phyloP scores from a whole-genome alignment of 2,797 vertebrate species.

The Mormyrus hasselquistii region DNA sequence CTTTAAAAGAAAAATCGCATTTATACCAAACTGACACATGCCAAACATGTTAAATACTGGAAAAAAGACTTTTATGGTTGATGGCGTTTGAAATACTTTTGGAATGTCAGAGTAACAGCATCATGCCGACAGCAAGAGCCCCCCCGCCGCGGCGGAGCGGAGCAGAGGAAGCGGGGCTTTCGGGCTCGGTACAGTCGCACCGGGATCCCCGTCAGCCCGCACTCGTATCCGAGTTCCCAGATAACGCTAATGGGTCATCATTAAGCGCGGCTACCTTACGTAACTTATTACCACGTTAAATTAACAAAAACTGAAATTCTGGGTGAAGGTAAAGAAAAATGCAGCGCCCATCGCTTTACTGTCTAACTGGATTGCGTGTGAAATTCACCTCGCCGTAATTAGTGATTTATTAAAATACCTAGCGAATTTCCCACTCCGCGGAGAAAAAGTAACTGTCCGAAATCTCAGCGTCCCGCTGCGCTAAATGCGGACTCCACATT shows the following conservation, averaged over 20 bases:
- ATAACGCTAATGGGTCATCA: background rate
- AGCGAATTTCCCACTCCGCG: background rate
- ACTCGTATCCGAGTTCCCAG: background rate
- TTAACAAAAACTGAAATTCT: background rate
- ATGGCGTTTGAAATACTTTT: background rate
- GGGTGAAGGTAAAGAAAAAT: background rate
- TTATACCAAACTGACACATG: background rate
- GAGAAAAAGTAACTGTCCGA: background rate
- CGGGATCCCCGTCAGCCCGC: background rate
- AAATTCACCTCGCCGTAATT: background rate
- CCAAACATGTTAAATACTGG: background rate
- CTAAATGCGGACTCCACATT: background rate
- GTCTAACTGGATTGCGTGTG: background rate
- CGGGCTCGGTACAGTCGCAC: background rate
- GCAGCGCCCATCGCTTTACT: background rate
- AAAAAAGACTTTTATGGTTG: background rate
- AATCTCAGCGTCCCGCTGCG: background rate
- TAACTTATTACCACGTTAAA: background rate
- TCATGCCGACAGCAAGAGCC: background rate
- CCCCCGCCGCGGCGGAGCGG: background rate
- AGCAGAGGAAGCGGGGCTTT: background rate
- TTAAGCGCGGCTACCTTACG: background rate
- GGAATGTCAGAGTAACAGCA: background rate
- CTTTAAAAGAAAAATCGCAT: background rate
- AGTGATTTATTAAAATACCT: background rate